These are phyloP conservation scores for Tangara arthus DNA, from an alignment of 2,797 vertebrate genomes.

Conservation along the genomic window DNA sequence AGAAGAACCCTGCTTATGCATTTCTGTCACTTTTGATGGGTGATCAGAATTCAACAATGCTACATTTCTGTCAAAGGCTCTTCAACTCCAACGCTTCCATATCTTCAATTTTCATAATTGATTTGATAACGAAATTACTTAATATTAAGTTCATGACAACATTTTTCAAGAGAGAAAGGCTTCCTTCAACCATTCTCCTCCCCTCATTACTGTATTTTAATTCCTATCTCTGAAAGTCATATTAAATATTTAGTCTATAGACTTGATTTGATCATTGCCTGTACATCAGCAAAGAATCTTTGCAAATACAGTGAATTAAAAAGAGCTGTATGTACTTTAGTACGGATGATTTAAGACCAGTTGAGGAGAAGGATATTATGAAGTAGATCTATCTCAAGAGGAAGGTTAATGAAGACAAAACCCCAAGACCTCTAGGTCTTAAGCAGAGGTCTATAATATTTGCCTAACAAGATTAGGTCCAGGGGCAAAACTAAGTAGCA, in stretches of 20 bases:
- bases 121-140: conserved; percentile 31
- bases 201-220: not conserved
- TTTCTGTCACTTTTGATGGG: conserved; percentile 43
- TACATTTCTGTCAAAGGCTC: conserved; percentile 14
- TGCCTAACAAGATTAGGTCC: not conserved
- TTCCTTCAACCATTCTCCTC: not conserved
- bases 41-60: conserved; percentile 21
- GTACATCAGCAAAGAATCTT: not conserved
- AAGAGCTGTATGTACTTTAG: not conserved
- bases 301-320: not conserved
- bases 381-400: not conserved
- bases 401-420: not conserved
- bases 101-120: conserved; percentile 46
- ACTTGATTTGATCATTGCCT: not conserved
- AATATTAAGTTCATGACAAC: not conserved
- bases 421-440: not conserved
- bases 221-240: not conserved
- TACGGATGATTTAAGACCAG: not conserved
- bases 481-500: not conserved
- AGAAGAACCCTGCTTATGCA: not conserved
- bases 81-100: not conserved
- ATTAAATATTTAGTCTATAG: conserved; percentile 4
- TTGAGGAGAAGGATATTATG: not conserved
- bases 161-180: not conserved
- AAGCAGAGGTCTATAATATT: not conserved